Evolutionary conservation across 2,888 invertebrate genomes (phyloP).

Genomic region (Geotrupes spiniger): DNA sequence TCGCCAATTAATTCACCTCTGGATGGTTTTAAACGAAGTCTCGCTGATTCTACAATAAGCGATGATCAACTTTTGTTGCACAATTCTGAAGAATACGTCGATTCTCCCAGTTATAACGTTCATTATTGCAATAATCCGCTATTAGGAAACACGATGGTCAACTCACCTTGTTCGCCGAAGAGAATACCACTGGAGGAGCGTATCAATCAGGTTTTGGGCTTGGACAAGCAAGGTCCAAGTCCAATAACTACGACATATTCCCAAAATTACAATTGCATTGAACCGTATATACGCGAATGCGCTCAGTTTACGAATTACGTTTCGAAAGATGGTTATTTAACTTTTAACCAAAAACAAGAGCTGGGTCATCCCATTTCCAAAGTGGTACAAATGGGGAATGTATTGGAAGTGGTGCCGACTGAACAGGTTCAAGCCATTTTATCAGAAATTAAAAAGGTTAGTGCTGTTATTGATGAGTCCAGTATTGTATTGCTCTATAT

Average conservation of each 20-base stretch:
- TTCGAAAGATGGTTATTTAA: too few relatives aligned
- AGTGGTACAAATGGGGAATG: constrained; percentile 57
- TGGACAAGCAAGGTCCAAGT: constrained; percentile 46
- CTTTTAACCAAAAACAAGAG: too few relatives aligned
- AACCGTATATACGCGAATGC: constrained; percentile 11
- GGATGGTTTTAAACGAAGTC: constrained; percentile 48
- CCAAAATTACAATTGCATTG: constrained; percentile 16
- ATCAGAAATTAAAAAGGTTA: too few relatives aligned
- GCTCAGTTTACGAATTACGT: constrained; percentile 18
- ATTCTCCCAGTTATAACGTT: constrained; percentile 29
- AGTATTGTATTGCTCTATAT: too few relatives aligned
- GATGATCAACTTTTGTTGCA: constrained; percentile 50
- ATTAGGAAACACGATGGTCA: background rate
- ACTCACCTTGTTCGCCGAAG: constrained; percentile 51
- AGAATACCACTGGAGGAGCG: constrained; percentile 60
- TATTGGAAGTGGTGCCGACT: constrained; percentile 58
- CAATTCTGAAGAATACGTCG: constrained; percentile 28
- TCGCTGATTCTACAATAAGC: constrained; percentile 57
- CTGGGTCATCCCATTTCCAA: too few relatives aligned
- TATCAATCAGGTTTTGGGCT: constrained; percentile 59
- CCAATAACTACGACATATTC: constrained; percentile 24
- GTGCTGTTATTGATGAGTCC: too few relatives aligned
- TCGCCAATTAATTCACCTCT: constrained; percentile 43
- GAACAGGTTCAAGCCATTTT: constrained; percentile 39
- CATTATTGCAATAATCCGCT: constrained; percentile 1